phyloP scores from a whole-genome alignment of 92 coral and sea anemone species.

The Zoanthus solanderi region DNA sequence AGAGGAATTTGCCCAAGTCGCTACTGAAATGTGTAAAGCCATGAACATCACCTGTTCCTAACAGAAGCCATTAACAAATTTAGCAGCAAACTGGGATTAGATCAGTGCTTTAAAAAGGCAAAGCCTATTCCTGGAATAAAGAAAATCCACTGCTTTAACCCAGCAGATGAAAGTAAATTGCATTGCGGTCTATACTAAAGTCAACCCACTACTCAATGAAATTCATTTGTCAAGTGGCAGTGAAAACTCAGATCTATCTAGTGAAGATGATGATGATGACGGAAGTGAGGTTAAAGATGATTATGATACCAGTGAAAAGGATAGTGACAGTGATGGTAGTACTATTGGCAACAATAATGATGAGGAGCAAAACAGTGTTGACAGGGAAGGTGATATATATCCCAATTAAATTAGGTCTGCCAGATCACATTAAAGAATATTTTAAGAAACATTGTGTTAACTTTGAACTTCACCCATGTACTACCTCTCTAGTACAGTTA shows the following conservation, averaged over 20 bases:
- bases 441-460: constrained; percentile 37
- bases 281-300: background rate
- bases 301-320: constrained; percentile 37
- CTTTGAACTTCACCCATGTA: constrained; percentile 45
- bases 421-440: constrained; percentile 20
- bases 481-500: constrained; percentile 36
- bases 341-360: constrained; percentile 29
- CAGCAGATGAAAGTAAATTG: constrained; percentile 17
- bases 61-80: constrained; percentile 47
- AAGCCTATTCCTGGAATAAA: constrained; percentile 49
- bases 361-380: background rate
- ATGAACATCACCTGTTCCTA: constrained; percentile 39
- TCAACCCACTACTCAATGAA: constrained; percentile 23
- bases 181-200: constrained; percentile 50
- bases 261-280: background rate
- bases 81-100: constrained; percentile 41
- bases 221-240: constrained; percentile 9
- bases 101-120: constrained; percentile 55
- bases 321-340: background rate
- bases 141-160: constrained; percentile 63
- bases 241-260: background rate
- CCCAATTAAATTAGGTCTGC: constrained; percentile 39
- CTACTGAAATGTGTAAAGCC: constrained; percentile 47
- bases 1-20: constrained; percentile 52
- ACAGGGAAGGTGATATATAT: constrained; percentile 20